These are phyloP conservation scores for Halcyon senegalensis DNA, from an alignment of 2,113 vertebrate genomes.

Conservation along the genomic window DNA sequence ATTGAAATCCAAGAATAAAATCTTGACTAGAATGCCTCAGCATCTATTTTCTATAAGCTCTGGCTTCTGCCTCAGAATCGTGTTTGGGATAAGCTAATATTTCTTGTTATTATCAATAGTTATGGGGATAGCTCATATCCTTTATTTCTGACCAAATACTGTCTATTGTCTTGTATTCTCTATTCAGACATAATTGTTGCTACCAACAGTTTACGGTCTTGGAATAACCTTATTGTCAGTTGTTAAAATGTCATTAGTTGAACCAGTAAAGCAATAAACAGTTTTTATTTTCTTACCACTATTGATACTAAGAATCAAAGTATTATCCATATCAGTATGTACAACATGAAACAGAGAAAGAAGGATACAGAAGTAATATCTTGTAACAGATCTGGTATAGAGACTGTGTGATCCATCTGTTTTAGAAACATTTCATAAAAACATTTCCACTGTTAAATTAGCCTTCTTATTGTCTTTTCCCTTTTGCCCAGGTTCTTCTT, in stretches of 20 bases:
- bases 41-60: background rate
- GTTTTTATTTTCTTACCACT: background rate
- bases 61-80: background rate
- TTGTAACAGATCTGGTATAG: background rate
- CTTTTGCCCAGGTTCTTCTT: accelerated
- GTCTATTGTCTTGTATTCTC: background rate
- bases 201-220: background rate
- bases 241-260: background rate
- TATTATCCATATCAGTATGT: background rate
- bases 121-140: background rate
- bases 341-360: background rate
- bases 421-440: background rate
- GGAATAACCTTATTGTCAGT: background rate
- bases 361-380: background rate
- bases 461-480: background rate
- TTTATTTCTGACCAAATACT: background rate
- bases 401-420: background rate
- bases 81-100: background rate
- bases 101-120: background rate
- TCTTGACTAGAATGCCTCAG: background rate
- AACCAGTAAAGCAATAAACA: background rate
- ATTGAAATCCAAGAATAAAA: background rate
- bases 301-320: background rate
- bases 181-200: background rate
- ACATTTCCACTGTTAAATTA: background rate